Conservation (phyloP, 2,888 invertebrate genomes). For the Mechanitis messenoides region DNA sequence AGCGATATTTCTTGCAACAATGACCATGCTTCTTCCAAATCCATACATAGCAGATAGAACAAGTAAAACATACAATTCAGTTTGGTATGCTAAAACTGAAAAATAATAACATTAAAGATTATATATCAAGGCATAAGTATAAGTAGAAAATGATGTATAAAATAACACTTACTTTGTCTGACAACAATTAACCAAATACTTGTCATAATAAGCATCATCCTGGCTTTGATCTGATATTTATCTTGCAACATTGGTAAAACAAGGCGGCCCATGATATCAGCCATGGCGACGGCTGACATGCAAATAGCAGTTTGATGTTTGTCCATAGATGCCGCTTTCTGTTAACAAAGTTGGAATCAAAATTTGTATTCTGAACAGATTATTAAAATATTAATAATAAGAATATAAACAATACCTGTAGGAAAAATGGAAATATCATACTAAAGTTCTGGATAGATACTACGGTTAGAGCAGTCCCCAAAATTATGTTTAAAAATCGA, state of each 20-base stretch:
- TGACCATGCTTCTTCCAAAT: slow-evolving; percentile 83
- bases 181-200: slow-evolving; percentile 74
- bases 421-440: slow-evolving; percentile 81
- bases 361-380: not conserved
- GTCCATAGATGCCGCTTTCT: slow-evolving; percentile 59
- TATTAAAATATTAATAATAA: not conserved
- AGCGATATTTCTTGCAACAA: slow-evolving; percentile 83
- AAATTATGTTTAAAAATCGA: slow-evolving; percentile 80
- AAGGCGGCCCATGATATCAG: slow-evolving; percentile 81
- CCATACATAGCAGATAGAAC: slow-evolving; percentile 79
- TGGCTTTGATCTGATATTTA: slow-evolving; percentile 76
- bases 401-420: slow-evolving; percentile 62
- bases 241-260: slow-evolving; percentile 80
- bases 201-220: slow-evolving; percentile 79
- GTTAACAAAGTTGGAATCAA: slow-evolving; percentile 30
- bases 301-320: slow-evolving; percentile 79
- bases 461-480: slow-evolving; percentile 81
- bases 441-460: slow-evolving; percentile 83
- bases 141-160: slow-evolving; percentile 1
- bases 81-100: slow-evolving; percentile 79
- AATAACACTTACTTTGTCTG: slow-evolving; percentile 71
- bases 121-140: not conserved
- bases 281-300: slow-evolving; percentile 82
- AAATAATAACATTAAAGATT: slow-evolving; percentile 24
- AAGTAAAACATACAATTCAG: slow-evolving; percentile 69